Evolutionary conservation across 2,797 vertebrate genomes (phyloP).

Genomic region (Botia almorhae): DNA sequence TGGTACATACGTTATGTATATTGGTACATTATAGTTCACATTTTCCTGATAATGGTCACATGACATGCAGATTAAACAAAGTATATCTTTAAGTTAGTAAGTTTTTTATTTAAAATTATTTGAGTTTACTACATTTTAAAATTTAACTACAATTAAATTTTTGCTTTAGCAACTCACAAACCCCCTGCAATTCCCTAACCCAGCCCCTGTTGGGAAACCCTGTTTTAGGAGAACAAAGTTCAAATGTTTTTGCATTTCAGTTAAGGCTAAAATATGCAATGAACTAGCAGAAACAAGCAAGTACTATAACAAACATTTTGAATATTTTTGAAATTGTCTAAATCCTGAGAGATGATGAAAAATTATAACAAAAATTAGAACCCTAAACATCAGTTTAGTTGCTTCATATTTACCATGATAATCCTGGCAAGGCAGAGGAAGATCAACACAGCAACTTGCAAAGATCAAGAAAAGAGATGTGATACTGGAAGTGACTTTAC

Average conservation of each 20-base stretch:
- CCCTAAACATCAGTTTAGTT: background rate
- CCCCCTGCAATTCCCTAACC: no score
- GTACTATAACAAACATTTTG: background rate
- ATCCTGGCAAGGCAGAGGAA: background rate
- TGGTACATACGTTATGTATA: no score
- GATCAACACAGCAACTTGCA: background rate
- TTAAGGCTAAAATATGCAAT: conserved; percentile 5
- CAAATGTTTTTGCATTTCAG: conserved; percentile 14
- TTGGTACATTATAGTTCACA: no score
- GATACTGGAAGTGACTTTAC: background rate
- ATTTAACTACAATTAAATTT: no score
- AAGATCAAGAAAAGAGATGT: background rate
- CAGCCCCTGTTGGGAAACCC: no score
- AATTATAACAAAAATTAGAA: no score
- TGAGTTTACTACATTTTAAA: no score
- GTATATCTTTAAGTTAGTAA: no score
- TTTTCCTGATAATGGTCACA: no score
- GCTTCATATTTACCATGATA: background rate
- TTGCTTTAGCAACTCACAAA: no score
- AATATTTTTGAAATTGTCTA: background rate
- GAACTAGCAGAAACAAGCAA: background rate
- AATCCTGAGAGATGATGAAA: conserved; percentile 3
- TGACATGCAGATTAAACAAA: no score
- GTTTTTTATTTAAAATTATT: no score
- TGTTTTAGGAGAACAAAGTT: background rate